Evolutionary conservation across 2,888 invertebrate species (phyloP), one percentile per base, ranked within the genome.

Genomic region (Stramonita haemastoma): DNA sequence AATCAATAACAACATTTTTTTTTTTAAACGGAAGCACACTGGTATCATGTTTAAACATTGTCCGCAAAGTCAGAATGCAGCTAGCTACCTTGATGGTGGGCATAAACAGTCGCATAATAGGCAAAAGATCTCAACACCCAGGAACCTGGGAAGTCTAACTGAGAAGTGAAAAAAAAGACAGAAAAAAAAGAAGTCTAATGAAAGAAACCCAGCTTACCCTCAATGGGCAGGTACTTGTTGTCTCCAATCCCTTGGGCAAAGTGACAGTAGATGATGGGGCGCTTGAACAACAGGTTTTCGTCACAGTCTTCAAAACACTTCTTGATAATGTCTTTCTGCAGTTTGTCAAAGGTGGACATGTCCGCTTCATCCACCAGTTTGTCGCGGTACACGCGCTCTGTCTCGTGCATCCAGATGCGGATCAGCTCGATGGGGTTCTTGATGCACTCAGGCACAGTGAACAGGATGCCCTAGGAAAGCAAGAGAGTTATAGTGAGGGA

Each of bases 201-300:
- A 73, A 79, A 32, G 34, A 79, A 11, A 2, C 13, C 46, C 36
- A 57, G 84, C 84, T 85, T 17, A 86, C 86, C 84, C 15, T 97
- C 96, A 19, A 98, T 97, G 1, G 98, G 97, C 98, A 98, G 98
- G 96, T 99, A 99, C 96, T 99, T 99, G 0, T 99, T 98, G 94
- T 99, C 99, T 32, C 99, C 99, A 92, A 99, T 98, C 88, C 99
- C 99, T 92, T 98, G 97, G 91, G 99, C 98, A 96, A 99, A 99
- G 96, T 99, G 99, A 95, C 98, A 99, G 96, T 97, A 99, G 92
- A 99, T 98, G 94, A 98, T 98, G 0, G 99, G 99, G 92, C 97
- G 98, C 92, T 97, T 98, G 95, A 98, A 97, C 87, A 98, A 97
- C 13, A 97, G 96, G 0, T 97, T 97, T 96, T 99, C 99, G 94